Conservation (phyloP, 2,888 invertebrate genomes). For the Ichneumon xanthorius region DNA sequence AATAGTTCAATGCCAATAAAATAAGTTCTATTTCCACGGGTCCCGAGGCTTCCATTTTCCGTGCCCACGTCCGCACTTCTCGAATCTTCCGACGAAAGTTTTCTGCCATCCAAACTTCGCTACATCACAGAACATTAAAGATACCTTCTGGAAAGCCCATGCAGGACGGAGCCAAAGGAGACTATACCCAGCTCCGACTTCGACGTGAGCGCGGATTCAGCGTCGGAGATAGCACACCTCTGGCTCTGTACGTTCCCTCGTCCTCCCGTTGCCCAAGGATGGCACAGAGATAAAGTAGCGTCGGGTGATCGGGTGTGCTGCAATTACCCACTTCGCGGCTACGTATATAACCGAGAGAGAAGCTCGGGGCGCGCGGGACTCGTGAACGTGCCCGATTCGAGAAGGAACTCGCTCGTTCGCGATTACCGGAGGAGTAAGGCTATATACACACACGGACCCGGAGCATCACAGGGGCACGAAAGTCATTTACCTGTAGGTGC, state of each 20-base stretch:
- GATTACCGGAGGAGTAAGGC: constrained; percentile 8
- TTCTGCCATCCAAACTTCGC: constrained; percentile 13
- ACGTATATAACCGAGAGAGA: constrained; percentile 1
- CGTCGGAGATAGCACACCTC: constrained; percentile 44
- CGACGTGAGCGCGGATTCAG: constrained; percentile 53
- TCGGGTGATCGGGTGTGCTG: constrained; percentile 63
- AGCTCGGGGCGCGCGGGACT: constrained; percentile 9
- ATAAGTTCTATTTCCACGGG: constrained; percentile 37
- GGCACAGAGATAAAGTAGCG: constrained; percentile 65
- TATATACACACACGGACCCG: neutral
- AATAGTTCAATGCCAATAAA: neutral
- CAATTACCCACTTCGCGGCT: constrained; percentile 69
- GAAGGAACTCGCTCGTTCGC: constrained; percentile 48
- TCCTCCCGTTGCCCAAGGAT: constrained; percentile 34
- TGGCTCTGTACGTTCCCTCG: constrained; percentile 7
- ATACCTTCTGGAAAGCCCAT: neutral
- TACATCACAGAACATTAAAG: neutral
- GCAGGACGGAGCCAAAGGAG: constrained; percentile 8
- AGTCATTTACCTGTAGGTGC: constrained; percentile 68
- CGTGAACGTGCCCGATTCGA: constrained; percentile 61
- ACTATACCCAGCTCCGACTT: constrained; percentile 14
- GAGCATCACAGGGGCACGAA: constrained; percentile 60
- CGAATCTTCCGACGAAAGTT: constrained; percentile 1
- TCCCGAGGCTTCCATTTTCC: neutral
- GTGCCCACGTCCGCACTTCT: neutral